These are phyloP conservation scores for Mobula birostris DNA, from an alignment of 2,113 vertebrate species.

Conservation along the genomic window DNA sequence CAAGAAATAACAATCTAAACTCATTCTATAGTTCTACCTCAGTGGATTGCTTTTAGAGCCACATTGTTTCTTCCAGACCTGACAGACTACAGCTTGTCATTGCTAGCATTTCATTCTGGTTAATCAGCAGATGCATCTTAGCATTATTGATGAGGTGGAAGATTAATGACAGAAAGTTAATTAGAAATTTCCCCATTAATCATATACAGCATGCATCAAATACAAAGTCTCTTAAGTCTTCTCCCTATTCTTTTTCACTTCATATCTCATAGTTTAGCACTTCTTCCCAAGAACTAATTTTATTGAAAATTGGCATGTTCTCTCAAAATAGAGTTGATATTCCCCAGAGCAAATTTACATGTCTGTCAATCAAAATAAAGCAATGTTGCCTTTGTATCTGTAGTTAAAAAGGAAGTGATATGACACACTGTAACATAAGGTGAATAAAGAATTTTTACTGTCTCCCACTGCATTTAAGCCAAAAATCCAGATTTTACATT, in stretches of 20 bases:
- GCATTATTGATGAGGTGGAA: neutral
- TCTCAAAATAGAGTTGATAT: neutral
- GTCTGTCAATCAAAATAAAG: neutral
- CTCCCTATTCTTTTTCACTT: neutral
- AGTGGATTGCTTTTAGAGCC: neutral
- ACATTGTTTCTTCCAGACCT: neutral
- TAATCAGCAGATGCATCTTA: neutral
- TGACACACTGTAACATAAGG: neutral
- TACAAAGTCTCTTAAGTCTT: neutral
- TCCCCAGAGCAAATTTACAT: neutral
- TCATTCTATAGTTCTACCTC: neutral
- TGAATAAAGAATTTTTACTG: neutral
- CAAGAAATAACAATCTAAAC: conserved; percentile 1
- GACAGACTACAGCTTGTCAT: neutral
- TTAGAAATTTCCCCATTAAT: neutral
- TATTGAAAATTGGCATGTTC: neutral
- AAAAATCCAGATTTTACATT: neutral
- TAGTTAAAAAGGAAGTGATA: neutral
- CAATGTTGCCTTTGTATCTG: neutral
- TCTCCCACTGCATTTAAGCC: neutral
- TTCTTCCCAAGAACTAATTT: neutral
- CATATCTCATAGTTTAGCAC: neutral
- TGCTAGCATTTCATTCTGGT: neutral
- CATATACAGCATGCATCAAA: neutral
- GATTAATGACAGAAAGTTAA: conserved; percentile 2